Conservation (phyloP, 1,140 invertebrate genomes). For the Lepidostoma basale region DNA sequence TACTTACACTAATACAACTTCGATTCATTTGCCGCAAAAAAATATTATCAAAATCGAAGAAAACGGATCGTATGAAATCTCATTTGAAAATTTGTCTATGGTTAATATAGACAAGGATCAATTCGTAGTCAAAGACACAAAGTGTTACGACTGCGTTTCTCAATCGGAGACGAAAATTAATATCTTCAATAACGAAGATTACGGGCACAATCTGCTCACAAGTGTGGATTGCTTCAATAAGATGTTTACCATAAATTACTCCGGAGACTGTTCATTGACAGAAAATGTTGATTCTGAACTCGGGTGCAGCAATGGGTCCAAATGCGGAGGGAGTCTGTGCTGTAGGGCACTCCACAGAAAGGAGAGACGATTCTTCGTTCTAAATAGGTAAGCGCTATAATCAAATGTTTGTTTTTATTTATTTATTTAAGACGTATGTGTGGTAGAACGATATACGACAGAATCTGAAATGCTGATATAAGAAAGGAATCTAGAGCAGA, state of each 20-base stretch:
- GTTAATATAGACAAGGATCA: not conserved
- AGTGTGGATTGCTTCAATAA: conserved; percentile 2
- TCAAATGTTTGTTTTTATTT: not conserved
- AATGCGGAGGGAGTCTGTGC: not conserved
- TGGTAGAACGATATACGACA: no score
- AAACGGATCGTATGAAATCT: conserved; percentile 47
- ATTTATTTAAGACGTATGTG: not conserved
- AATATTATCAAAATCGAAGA: conserved; percentile 48
- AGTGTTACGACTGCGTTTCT: conserved; percentile 11
- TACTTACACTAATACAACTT: conserved; percentile 50
- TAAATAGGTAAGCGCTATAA: not conserved
- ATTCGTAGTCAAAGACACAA: conserved; percentile 9
- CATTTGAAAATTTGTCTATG: conserved; percentile 44
- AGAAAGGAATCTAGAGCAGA: no score
- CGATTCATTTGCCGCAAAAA: conserved; percentile 52
- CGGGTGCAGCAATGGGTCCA: not conserved
- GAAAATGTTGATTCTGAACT: not conserved
- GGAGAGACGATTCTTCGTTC: conserved; percentile 14
- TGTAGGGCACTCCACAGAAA: not conserved
- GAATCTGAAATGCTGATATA: no score
- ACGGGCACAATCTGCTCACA: not conserved
- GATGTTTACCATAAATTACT: conserved; percentile 13
- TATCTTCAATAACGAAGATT: not conserved
- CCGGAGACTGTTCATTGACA: conserved; percentile 1
- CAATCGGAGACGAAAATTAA: conserved; percentile 15